Conservation (phyloP, 2,797 vertebrate genomes). For the Hoplostethus mediterraneus region DNA sequence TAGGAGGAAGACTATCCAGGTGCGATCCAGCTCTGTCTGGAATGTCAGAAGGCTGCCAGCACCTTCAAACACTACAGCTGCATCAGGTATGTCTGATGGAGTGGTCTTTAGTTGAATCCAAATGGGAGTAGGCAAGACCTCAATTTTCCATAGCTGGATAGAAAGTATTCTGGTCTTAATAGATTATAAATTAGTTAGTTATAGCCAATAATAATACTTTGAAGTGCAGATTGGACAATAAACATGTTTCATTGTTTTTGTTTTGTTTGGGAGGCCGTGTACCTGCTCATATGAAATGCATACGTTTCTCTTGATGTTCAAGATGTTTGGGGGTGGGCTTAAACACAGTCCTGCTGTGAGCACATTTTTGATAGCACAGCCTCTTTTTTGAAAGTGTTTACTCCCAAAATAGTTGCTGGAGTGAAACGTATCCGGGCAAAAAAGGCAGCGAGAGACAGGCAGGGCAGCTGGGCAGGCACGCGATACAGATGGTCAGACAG, state of each 20-base stretch:
- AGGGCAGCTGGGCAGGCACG: neutral
- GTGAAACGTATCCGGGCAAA: neutral
- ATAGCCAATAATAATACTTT: neutral
- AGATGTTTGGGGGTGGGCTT: neutral
- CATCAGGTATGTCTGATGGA: conserved; percentile 89
- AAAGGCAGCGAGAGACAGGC: neutral
- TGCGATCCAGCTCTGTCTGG: conserved; percentile 97
- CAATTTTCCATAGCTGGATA: neutral
- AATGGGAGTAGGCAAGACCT: neutral
- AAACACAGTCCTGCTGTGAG: neutral
- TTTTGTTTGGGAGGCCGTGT: neutral
- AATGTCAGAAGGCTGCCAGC: conserved; percentile 98
- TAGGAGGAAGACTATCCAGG: conserved; percentile 99
- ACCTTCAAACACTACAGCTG: conserved; percentile 99
- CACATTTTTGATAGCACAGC: neutral
- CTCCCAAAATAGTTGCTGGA: neutral
- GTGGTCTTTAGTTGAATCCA: conserved; percentile 1
- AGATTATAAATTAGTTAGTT: neutral
- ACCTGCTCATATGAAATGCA: neutral
- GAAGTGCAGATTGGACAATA: neutral
- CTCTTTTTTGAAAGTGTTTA: neutral
- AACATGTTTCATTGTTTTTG: neutral
- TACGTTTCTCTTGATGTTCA: neutral
- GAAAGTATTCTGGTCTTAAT: conserved; percentile 2
- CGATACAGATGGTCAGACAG: neutral